These are phyloP conservation scores for Thyatira batis DNA, from an alignment of 2,888 invertebrate species.

Conservation along the genomic window DNA sequence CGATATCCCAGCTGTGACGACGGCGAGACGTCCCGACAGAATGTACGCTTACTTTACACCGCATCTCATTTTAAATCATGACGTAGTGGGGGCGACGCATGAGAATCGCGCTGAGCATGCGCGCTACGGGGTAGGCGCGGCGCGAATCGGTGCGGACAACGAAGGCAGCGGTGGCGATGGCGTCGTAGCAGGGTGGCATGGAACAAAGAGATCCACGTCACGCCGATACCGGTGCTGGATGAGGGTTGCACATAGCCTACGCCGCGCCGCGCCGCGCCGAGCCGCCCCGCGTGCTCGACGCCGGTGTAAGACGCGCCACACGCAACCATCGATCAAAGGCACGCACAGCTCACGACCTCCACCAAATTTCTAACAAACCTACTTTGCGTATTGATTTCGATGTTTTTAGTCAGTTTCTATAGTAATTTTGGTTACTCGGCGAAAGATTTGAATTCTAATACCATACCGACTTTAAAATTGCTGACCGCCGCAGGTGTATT, in stretches of 20 bases:
- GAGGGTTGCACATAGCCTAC: constrained; percentile 44
- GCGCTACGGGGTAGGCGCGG: constrained; percentile 67
- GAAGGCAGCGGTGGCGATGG: constrained; percentile 54
- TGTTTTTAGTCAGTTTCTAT: constrained; percentile 17
- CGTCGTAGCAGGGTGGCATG: constrained; percentile 49
- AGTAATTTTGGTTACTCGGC: constrained; percentile 12
- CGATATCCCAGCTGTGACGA: constrained; percentile 45
- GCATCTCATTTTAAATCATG: constrained; percentile 66
- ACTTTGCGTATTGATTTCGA: constrained; percentile 62
- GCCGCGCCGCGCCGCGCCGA: constrained; percentile 7
- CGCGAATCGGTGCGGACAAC: constrained; percentile 35
- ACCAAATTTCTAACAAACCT: constrained; percentile 53
- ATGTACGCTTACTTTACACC: constrained; percentile 53
- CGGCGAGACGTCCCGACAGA: constrained; percentile 34
- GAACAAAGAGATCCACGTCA: constrained; percentile 64
- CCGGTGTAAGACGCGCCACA: constrained; percentile 52
- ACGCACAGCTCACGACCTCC: constrained; percentile 62
- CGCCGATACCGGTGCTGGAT: constrained; percentile 42
- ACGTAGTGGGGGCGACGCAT: constrained; percentile 62
- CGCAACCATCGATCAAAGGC: constrained; percentile 69
- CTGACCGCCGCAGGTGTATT: no score
- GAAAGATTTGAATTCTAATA: neutral
- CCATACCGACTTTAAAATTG: no score
- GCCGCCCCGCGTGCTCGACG: constrained; percentile 49
- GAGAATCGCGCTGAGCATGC: constrained; percentile 67